Conservation (phyloP, 2,888 invertebrate species). For the Cheiracanthium punctorium region DNA sequence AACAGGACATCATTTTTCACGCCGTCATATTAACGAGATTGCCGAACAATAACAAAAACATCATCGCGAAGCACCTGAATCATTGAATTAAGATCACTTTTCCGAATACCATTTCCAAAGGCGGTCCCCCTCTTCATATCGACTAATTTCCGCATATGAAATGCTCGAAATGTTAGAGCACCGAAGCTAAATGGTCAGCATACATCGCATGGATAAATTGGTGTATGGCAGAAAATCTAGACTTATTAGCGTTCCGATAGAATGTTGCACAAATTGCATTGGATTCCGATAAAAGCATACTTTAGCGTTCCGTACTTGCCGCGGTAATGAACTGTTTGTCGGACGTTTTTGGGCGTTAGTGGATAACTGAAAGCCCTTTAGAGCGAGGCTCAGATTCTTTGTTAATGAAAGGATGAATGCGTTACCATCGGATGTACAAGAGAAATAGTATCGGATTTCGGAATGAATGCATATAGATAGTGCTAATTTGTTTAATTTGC, state of each 20-base stretch:
- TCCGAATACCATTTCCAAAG: too few species aligned
- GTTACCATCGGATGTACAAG: not conserved
- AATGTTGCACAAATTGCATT: constrained; percentile 8
- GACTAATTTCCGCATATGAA: too few species aligned
- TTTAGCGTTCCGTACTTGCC: not conserved
- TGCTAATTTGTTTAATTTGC: not conserved
- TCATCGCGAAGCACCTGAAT: too few species aligned
- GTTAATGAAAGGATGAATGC: not conserved
- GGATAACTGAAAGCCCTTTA: not conserved
- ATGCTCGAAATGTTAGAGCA: not conserved
- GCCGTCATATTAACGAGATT: too few species aligned
- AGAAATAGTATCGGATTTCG: not conserved
- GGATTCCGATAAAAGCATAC: constrained; percentile 6
- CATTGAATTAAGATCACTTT: too few species aligned
- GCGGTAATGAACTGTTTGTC: constrained; percentile 6
- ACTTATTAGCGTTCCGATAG: constrained; percentile 6
- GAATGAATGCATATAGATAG: not conserved
- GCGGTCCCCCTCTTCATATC: too few species aligned
- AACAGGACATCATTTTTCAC: too few species aligned
- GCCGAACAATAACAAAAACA: too few species aligned
- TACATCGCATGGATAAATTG: not conserved
- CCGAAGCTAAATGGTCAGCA: not conserved
- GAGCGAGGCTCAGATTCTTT: not conserved
- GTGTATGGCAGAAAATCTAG: not conserved
- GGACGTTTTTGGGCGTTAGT: not conserved